These are phyloP conservation scores for Rhingia rostrata DNA, from an alignment of 2,888 invertebrate species.

Conservation along the genomic window DNA sequence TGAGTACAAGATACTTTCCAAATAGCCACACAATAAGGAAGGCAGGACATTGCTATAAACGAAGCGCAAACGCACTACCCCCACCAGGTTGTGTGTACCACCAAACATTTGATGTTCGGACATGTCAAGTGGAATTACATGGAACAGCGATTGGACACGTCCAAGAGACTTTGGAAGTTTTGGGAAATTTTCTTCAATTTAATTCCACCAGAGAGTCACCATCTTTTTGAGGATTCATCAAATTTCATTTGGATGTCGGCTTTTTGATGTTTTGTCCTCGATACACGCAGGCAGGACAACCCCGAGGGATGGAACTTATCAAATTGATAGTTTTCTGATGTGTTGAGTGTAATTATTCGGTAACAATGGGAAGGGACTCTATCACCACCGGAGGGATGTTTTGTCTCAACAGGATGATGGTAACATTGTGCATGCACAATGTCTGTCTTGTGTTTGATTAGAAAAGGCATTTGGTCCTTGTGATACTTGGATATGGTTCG, in stretches of 20 bases:
- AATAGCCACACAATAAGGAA: constrained; percentile 44
- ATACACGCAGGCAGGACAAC: not conserved
- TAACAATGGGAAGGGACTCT: constrained; percentile 1
- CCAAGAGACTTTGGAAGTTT: constrained; percentile 43
- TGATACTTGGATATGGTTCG: constrained; percentile 32
- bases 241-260: constrained; percentile 59
- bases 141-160: constrained; percentile 1
- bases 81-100: constrained; percentile 1
- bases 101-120: constrained; percentile 41
- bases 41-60: constrained; percentile 3
- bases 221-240: constrained; percentile 58
- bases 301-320: constrained; percentile 45
- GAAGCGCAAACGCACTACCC: constrained; percentile 38
- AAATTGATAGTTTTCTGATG: constrained; percentile 69
- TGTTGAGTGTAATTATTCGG: constrained; percentile 62
- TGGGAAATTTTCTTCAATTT: constrained; percentile 55
- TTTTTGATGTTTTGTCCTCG: constrained; percentile 36
- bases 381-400: constrained; percentile 28
- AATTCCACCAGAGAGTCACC: constrained; percentile 62
- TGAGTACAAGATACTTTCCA: constrained; percentile 44
- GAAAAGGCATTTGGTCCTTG: constrained; percentile 31
- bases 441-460: constrained; percentile 45
- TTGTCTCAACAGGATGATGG: not conserved
- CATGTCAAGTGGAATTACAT: constrained; percentile 65
- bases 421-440: constrained; percentile 27